Evolutionary conservation across 1,140 invertebrate genomes (phyloP).

Genomic region (Conus ventricosus): DNA sequence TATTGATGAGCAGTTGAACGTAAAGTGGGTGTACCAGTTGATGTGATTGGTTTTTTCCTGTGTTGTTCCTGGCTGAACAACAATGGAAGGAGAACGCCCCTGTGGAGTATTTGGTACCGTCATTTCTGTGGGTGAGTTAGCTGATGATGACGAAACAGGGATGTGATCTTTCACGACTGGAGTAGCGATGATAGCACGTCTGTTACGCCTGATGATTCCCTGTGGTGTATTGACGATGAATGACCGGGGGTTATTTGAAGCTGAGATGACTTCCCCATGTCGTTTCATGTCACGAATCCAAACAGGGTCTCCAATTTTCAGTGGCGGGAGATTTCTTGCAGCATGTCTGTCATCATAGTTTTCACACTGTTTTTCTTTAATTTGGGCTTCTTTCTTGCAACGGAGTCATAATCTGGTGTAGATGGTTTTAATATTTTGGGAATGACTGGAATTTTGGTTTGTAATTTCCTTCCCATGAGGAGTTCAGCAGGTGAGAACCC

Average conservation of each 20-base stretch:
- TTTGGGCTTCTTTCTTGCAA: not conserved
- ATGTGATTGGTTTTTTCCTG: too few relatives aligned
- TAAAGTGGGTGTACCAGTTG: too few relatives aligned
- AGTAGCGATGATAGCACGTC: slow-evolving; percentile 3
- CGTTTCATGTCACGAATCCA: too few relatives aligned
- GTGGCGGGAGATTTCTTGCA: not conserved
- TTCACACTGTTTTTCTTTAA: not conserved
- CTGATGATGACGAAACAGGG: not conserved
- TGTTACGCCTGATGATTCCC: slow-evolving; percentile 28
- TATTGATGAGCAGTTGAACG: too few relatives aligned
- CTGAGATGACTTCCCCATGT: not conserved
- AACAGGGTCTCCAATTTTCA: too few relatives aligned
- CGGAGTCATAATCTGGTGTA: not conserved
- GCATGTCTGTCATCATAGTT: slow-evolving; percentile 22
- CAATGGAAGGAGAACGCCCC: too few relatives aligned
- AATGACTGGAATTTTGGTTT: slow-evolving; percentile 29
- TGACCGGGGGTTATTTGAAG: slow-evolving; percentile 6
- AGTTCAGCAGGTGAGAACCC: slow-evolving; percentile 39
- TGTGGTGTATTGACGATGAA: not conserved
- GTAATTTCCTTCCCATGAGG: slow-evolving; percentile 15
- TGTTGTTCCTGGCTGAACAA: too few relatives aligned
- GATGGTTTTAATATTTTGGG: slow-evolving; percentile 6
- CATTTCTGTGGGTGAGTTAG: not conserved
- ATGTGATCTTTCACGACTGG: not conserved
- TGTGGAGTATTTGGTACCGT: not conserved